Evolutionary conservation across 2,888 invertebrate genomes (phyloP), one percentile per base, ranked within the genome.

Genomic region (Watsonalla cultraria): DNA sequence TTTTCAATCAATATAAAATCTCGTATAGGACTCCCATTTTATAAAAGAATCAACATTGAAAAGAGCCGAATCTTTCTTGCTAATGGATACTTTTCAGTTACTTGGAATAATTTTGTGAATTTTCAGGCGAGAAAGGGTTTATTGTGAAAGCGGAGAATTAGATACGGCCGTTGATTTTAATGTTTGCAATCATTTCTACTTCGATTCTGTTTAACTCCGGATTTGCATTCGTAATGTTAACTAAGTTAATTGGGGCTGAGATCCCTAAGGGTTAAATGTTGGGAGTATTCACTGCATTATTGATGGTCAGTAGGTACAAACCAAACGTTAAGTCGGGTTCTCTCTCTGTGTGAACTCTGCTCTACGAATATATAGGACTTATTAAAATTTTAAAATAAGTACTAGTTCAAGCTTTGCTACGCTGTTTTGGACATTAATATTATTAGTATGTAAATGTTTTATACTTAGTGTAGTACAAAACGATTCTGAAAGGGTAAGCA

Each of bases 201-300:
- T 42, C 42, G 42, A 42, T 42, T 42, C 42, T 42, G 42, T 48
- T 48, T 48, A 35, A 35, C 48, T 13, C 35, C 35, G 33, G 37
- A 34, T 35, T 35, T 48, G 48, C 48, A 48, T 48, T 35, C 14
- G 14, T 48, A 48, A 48, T 35, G 48, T 8, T 35, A 48, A 34
- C 48, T 35, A 48, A 48, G 48, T 48, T 48, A 48, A 48, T 48
- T 48, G 35, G 35, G 13, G 5, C 24, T 11, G 35, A 35, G 35
- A 48, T 48, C 48, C 48, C 48, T 48, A 35, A 13, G 37, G 48
- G 48, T 48, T 47, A 37, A 35, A 48, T 48, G 70, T 68, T 69
- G 66, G 63, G 65, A 73, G 70, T 66, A 68, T 63, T 69, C 66
- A 60, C 62, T 79, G 78, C 75, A 79, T 79, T 76, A 79, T 74